Evolutionary conservation across 2,797 vertebrate genomes (phyloP).

Genomic region (Trematomus bernacchii): DNA sequence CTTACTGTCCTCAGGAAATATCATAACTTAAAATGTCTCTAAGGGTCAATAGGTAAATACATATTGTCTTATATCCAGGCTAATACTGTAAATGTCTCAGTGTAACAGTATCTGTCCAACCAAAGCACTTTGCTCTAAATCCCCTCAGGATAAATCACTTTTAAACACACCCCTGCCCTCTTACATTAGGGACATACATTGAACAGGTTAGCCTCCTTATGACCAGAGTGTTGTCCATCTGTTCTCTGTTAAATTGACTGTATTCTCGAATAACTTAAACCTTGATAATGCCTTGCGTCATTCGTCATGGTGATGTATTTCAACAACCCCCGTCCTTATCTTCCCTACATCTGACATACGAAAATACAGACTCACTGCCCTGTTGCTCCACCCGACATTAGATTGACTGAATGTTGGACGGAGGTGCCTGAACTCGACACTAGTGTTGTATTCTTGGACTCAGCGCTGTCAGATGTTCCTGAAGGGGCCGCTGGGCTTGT

Average conservation of each 20-base stretch:
- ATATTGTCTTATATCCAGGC: not conserved
- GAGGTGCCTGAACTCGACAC: conserved; percentile 16
- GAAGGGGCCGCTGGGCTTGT: conserved; percentile 40
- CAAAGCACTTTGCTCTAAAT: conserved; percentile 10
- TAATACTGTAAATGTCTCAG: not conserved
- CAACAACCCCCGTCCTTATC: conserved; percentile 1
- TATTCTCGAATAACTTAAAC: conserved; percentile 14
- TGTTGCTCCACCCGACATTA: not conserved
- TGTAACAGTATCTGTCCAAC: conserved; percentile 18
- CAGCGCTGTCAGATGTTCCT: conserved; percentile 34
- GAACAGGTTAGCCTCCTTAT: conserved; percentile 15
- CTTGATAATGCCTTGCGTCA: conserved; percentile 14
- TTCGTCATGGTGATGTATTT: conserved; percentile 31
- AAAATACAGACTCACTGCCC: not conserved
- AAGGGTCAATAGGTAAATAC: not conserved
- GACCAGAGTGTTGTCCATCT: conserved; percentile 22
- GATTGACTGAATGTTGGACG: conserved; percentile 23
- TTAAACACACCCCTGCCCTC: conserved; percentile 14
- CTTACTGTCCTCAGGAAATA: not conserved
- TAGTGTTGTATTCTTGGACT: conserved; percentile 35
- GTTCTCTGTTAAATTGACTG: conserved; percentile 24
- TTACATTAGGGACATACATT: not conserved
- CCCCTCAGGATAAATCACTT: conserved; percentile 24
- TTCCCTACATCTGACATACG: not conserved
- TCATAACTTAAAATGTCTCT: not conserved